phyloP scores from a whole-genome alignment of 2,888 invertebrate genomes.

The Hirtodrosophila histrioides region DNA sequence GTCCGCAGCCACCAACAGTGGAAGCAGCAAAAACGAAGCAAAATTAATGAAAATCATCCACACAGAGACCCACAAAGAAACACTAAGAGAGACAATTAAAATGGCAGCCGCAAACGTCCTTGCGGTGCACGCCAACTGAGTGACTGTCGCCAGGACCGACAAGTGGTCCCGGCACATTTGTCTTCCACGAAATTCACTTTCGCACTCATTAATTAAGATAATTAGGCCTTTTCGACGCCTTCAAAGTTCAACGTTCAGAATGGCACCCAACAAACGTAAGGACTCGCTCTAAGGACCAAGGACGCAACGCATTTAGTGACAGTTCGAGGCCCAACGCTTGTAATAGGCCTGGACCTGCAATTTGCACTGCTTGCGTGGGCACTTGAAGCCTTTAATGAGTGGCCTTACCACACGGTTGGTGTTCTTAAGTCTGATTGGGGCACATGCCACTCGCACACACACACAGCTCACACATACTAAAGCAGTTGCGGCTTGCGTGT shows the following conservation, averaged over 20 bases:
- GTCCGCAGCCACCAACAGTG: constrained; percentile 51
- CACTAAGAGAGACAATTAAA: constrained; percentile 66
- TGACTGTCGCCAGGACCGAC: constrained; percentile 47
- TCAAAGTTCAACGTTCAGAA: constrained; percentile 70
- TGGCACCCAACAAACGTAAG: constrained; percentile 29
- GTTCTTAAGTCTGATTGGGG: constrained; percentile 38
- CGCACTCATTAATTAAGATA: constrained; percentile 81
- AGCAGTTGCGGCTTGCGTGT: not conserved
- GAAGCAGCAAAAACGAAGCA: constrained; percentile 60
- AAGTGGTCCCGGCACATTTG: constrained; percentile 58
- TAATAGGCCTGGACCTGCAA: constrained; percentile 45
- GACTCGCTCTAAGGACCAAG: constrained; percentile 20
- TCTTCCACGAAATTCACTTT: constrained; percentile 77
- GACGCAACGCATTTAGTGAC: constrained; percentile 35
- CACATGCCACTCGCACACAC: constrained; percentile 22
- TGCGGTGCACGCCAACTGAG: constrained; percentile 58
- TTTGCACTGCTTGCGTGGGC: constrained; percentile 49
- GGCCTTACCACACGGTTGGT: constrained; percentile 24
- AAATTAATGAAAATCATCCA: constrained; percentile 73
- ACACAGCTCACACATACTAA: constrained; percentile 10
- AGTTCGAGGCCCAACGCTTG: constrained; percentile 45
- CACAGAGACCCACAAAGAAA: constrained; percentile 6
- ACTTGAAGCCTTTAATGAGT: constrained; percentile 61
- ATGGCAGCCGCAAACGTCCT: constrained; percentile 73
- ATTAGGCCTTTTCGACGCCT: constrained; percentile 77